Percentiles rank a stretch among this genome's conserved stretches.
Evolutionary conservation across 2,888 invertebrate genomes (phyloP).

Genomic region (Caradrina kadenii): DNA sequence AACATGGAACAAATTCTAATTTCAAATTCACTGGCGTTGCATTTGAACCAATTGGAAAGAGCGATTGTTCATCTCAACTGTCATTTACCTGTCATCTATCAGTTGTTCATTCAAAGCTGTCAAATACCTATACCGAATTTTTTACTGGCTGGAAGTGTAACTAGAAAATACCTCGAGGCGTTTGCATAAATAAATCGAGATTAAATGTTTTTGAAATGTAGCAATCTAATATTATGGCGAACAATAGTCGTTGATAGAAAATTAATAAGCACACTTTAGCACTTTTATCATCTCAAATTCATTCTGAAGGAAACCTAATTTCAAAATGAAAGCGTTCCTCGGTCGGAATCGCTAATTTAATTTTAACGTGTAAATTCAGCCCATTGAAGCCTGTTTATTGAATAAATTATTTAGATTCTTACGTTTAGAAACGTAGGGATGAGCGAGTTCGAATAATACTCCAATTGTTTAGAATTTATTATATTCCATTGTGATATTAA

Average conservation of each 20-base stretch:
- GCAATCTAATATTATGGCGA: conserved; percentile 19
- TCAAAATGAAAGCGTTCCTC: conserved; percentile 60
- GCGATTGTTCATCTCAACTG: conserved; percentile 1
- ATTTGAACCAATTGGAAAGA: conserved; percentile 12
- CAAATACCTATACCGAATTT: neutral
- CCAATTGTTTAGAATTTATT: conserved; percentile 45
- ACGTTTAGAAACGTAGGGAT: conserved; percentile 58
- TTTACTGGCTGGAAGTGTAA: neutral
- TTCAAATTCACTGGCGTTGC: neutral
- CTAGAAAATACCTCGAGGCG: conserved; percentile 1
- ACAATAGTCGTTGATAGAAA: conserved; percentile 54
- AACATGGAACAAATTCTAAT: neutral
- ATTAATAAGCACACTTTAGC: conserved; percentile 58
- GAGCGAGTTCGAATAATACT: conserved; percentile 49
- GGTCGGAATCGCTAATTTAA: conserved; percentile 67
- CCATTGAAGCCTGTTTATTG: conserved; percentile 67
- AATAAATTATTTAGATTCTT: conserved; percentile 67
- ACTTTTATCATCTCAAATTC: conserved; percentile 63
- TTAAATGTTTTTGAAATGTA: conserved; percentile 17
- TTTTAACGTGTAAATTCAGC: conserved; percentile 69
- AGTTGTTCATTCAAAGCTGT: conserved; percentile 16
- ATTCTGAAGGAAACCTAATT: conserved; percentile 65
- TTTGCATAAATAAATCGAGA: conserved; percentile 39
- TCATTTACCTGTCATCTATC: conserved; percentile 12
- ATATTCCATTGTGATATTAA: conserved; percentile 35